These are phyloP conservation scores for Lates japonicus DNA, from an alignment of 2,797 vertebrate species.

Conservation along the genomic window DNA sequence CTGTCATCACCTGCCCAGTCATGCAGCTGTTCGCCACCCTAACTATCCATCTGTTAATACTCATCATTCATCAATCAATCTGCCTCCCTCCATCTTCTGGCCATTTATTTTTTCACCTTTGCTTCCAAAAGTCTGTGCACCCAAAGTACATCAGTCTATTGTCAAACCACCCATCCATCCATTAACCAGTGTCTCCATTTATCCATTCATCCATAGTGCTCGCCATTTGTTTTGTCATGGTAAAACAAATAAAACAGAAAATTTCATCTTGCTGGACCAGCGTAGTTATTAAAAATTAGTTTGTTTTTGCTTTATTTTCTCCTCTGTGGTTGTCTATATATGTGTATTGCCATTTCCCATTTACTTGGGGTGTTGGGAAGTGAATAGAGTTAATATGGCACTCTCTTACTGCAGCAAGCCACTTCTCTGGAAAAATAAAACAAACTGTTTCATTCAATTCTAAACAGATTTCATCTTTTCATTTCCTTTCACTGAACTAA, in stretches of 20 bases:
- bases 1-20: constrained; percentile 48
- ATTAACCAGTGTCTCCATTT: constrained; percentile 58
- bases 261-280: constrained; percentile 15
- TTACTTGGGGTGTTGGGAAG: constrained; percentile 15
- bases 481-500: constrained; percentile 56
- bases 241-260: constrained; percentile 46
- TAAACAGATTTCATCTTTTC: constrained; percentile 66
- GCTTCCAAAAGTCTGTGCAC: constrained; percentile 55
- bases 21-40: constrained; percentile 44
- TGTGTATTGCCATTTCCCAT: not conserved
- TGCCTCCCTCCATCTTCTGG: constrained; percentile 27
- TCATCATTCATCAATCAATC: constrained; percentile 59
- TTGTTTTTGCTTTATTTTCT: not conserved
- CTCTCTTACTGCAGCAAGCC: not conserved
- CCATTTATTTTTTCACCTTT: constrained; percentile 53
- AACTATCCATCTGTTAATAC: constrained; percentile 68
- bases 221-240: constrained; percentile 54
- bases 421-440: constrained; percentile 18
- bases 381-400: constrained; percentile 7
- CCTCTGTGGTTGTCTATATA: not conserved
- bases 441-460: constrained; percentile 42
- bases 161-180: constrained; percentile 50
- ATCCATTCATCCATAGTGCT: constrained; percentile 37
- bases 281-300: not conserved
- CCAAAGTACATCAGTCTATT: constrained; percentile 59